Evolutionary conservation across 2,888 invertebrate genomes (phyloP).

Genomic region (Acronicta leporina): DNA sequence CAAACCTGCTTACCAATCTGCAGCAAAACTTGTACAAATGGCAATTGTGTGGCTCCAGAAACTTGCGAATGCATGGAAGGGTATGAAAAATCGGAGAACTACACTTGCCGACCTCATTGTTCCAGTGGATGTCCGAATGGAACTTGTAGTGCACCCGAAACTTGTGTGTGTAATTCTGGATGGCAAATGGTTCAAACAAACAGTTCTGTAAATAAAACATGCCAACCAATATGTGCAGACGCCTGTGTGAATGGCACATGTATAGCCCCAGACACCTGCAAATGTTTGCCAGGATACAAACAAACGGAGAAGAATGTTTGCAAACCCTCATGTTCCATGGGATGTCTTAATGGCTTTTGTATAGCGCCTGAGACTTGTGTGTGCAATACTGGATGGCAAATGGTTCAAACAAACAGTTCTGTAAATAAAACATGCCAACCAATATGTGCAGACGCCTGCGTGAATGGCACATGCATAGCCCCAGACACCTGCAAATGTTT

Average conservation of each 20-base stretch:
- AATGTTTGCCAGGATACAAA: constrained; percentile 19
- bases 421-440: constrained; percentile 13
- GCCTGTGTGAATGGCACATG: constrained; percentile 24
- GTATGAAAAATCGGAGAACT: not conserved
- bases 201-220: constrained; percentile 1
- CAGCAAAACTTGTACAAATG: constrained; percentile 4
- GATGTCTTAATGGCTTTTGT: constrained; percentile 10
- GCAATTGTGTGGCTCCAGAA: constrained; percentile 4
- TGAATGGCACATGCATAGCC: constrained; percentile 15
- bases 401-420: not conserved
- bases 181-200: constrained; percentile 1
- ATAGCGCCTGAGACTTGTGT: constrained; percentile 19
- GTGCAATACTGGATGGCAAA: constrained; percentile 21
- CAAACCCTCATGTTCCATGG: constrained; percentile 13
- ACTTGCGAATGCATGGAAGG: constrained; percentile 5
- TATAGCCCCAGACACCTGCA: constrained; percentile 18
- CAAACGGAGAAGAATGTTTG: constrained; percentile 5
- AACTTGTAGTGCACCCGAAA: constrained; percentile 4
- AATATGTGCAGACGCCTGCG: constrained; percentile 17
- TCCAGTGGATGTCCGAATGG: not conserved
- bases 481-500: constrained; percentile 33
- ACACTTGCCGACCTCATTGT: constrained; percentile 38
- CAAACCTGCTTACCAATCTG: constrained; percentile 39
- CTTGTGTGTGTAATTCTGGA: constrained; percentile 6
- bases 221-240: constrained; percentile 26